A percentile compares a stretch with the other conserved stretches of the same genome.
phyloP scores from a whole-genome alignment of 92 coral and sea anemone genomes.

The Scolanthus callimorphus region DNA sequence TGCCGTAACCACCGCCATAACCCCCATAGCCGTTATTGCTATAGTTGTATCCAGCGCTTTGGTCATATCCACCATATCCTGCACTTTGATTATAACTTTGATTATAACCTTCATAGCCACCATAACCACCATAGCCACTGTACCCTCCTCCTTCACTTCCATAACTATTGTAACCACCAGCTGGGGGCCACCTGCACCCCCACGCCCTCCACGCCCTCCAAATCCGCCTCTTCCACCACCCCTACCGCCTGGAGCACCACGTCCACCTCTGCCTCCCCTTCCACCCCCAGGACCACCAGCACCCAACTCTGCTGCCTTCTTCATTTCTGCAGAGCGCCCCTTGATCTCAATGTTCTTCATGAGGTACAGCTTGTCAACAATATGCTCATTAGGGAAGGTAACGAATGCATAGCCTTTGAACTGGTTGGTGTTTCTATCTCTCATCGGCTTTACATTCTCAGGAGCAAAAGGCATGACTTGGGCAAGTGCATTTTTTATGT shows the following conservation, averaged over 20 bases:
- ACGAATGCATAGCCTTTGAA: conserved; percentile 70
- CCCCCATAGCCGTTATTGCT: conserved; percentile 21
- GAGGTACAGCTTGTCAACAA: conserved; percentile 84
- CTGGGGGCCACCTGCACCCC: conserved; percentile 30
- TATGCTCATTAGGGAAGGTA: conserved; percentile 65
- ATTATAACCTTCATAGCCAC: conserved; percentile 38
- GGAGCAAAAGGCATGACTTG: conserved; percentile 53
- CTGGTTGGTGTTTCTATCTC: conserved; percentile 23
- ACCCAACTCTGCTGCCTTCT: conserved; percentile 82
- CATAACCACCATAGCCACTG: conserved; percentile 19
- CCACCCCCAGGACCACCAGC: conserved; percentile 43
- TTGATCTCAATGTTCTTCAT: conserved; percentile 51
- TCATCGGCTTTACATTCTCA: conserved; percentile 49
- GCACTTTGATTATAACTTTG: no score
- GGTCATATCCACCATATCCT: conserved; percentile 18
- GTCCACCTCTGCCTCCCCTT: conserved; percentile 52
- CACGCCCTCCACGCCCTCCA: conserved; percentile 29
- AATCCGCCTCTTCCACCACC: conserved; percentile 37
- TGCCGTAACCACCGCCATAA: conserved; percentile 2
- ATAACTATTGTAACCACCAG: conserved; percentile 22
- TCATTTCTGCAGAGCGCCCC: conserved; percentile 66
- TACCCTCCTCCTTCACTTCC: conserved; percentile 21
- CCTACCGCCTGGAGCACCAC: conserved; percentile 35
- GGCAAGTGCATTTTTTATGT: conserved; percentile 53
- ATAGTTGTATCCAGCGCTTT: neutral